Base-by-base conservation (phyloP, 2,888 invertebrate genomes). In the Ennomos erosarius region DNA sequence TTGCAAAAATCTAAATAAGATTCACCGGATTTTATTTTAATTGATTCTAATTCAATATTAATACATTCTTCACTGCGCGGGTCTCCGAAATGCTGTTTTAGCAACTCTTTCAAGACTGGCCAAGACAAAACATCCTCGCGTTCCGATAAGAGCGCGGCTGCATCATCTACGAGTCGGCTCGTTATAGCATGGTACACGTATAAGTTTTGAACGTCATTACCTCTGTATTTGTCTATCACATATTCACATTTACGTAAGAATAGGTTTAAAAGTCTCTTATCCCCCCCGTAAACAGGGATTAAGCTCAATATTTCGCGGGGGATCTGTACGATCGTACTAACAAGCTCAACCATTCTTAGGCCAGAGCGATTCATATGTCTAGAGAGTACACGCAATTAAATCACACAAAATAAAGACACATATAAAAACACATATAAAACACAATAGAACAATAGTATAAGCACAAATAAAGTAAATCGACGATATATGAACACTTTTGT, bases 31-130 rank as follows among this genome's bases (percentile, higher is more conserved):
- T 37, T 55, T 8, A 64, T 63, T 44, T 54, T 49, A 0, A 57
- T 11, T 0, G 39, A 47, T 35, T 66, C 61, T 46, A 66, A 40
- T 52, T 68, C 47, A 4, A 61, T 63, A 6, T 56, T 50, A 3
- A 65, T 51, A 35, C 60, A 65, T 9, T 53, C 45, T 40, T 68
- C 65, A 8, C 47, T 53, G 10, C 64, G 11, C 1, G 65, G 66
- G 33, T 64, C 61, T 8, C 65, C 65, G 38, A 67, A 67, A 44
- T 61, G 62, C 33, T 62, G 59, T 10, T n/a, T n/a, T 6, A 38
- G 38, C 38, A 38, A n/a, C 5, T 38, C 38, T n/a, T 38, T 38
- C 10, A 61, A 56, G 5, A 51, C 53, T 2, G 33, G 34, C 59
- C 58, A 67, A 12, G 54, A 47, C 9, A 10, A n/a, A n/a, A 63